Conservation (phyloP, 2,797 vertebrate species). For the Acridotheres tristis region DNA sequence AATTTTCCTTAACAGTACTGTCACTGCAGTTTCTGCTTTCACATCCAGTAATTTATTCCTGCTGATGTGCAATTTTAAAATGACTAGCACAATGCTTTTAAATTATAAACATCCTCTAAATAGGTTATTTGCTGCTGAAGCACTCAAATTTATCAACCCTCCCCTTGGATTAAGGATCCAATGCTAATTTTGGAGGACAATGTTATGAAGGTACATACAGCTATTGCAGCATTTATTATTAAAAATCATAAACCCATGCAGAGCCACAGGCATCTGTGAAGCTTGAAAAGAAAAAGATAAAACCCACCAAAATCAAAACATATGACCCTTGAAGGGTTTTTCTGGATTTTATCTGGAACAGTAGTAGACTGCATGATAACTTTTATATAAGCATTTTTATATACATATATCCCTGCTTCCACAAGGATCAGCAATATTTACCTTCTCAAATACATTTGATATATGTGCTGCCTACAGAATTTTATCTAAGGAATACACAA, state of each 20-base stretch:
- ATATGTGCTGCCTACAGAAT: neutral
- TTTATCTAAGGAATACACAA: neutral
- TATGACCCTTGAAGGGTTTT: neutral
- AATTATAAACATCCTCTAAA: slow-evolving; percentile 28
- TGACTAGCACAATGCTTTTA: slow-evolving; percentile 12
- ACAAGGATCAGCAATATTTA: neutral
- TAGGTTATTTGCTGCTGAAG: slow-evolving; percentile 21
- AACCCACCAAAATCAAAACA: neutral
- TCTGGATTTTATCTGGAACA: neutral
- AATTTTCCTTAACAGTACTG: neutral
- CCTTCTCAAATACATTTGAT: neutral
- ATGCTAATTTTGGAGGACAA: slow-evolving; percentile 27
- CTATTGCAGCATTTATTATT: neutral
- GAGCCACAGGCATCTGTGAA: neutral
- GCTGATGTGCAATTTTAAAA: slow-evolving; percentile 14
- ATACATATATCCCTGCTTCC: neutral
- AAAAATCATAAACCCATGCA: neutral
- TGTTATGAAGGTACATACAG: neutral
- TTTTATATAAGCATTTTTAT: neutral
- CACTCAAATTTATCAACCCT: neutral
- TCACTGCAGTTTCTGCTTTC: neutral
- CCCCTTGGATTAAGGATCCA: slow-evolving; percentile 11
- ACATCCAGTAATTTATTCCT: slow-evolving; percentile 17
- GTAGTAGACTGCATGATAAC: neutral
- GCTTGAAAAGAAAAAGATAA: neutral